A percentile compares a stretch with the other conserved stretches of the same genome.
These are phyloP conservation scores for Meriones psammophilus DNA, from an alignment of 2,797 vertebrate genomes.

Conservation along the genomic window DNA sequence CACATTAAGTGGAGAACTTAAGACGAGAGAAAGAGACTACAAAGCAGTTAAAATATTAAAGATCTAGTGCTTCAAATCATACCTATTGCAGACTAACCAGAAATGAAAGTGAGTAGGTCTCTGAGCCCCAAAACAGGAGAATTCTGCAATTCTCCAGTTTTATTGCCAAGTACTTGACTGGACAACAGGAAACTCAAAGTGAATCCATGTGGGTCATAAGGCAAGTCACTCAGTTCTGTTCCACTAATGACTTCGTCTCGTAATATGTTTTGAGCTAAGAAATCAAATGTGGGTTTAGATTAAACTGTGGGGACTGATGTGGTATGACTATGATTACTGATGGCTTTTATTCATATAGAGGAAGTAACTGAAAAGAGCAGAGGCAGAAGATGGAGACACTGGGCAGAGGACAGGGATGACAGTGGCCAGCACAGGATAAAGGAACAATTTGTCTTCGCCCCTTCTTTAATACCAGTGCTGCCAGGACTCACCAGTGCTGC, in stretches of 20 bases:
- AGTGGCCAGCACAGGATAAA: constrained; percentile 48
- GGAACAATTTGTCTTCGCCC: constrained; percentile 63
- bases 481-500: neutral
- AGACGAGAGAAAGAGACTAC: neutral
- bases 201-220: neutral
- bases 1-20: neutral
- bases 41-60: constrained; percentile 24
- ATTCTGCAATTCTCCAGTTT: neutral
- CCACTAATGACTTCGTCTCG: constrained; percentile 43
- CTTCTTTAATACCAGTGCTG: neutral
- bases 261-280: neutral
- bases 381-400: neutral
- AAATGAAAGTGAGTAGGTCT: constrained; percentile 8
- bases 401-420: neutral
- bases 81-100: neutral
- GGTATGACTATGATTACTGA: constrained; percentile 20
- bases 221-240: constrained; percentile 46
- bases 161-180: neutral
- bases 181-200: constrained; percentile 17
- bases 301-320: constrained; percentile 43
- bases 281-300: neutral
- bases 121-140: neutral
- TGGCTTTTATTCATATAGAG: constrained; percentile 27
- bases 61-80: neutral
- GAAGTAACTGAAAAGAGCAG: neutral